A percentile compares a stretch with the other conserved stretches of the same genome.
Evolutionary conservation across 1,140 invertebrate species (phyloP).

Genomic region (Acromyrmex charruanus): DNA sequence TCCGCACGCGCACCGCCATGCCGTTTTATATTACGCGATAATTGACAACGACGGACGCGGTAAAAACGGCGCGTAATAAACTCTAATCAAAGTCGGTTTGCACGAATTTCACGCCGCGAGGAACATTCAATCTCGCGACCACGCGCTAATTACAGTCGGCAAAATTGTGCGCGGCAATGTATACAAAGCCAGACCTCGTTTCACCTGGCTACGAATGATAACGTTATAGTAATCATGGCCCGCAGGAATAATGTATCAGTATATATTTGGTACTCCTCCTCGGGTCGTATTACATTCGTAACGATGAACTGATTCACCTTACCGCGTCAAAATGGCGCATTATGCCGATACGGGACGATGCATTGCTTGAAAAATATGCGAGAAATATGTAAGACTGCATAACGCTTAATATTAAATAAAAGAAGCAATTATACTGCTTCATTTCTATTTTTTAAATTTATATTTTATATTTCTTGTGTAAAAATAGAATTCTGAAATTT

Average conservation of each 20-base stretch:
- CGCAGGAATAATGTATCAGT: constrained; percentile 4
- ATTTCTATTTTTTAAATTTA: too few relatives aligned
- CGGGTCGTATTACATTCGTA: constrained; percentile 8
- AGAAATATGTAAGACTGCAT: not conserved
- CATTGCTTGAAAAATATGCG: not conserved
- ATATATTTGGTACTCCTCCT: not conserved
- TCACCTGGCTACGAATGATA: constrained; percentile 44
- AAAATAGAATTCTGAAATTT: too few relatives aligned
- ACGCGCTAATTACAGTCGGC: constrained; percentile 42
- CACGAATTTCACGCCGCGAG: constrained; percentile 52
- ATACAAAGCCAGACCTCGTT: constrained; percentile 30
- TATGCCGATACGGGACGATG: not conserved
- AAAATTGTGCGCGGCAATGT: constrained; percentile 35
- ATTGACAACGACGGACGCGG: constrained; percentile 48
- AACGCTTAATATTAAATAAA: not conserved
- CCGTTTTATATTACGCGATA: constrained; percentile 58
- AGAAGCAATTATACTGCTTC: too few relatives aligned
- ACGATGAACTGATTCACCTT: constrained; percentile 23
- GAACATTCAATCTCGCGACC: constrained; percentile 50
- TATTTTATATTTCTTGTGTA: too few relatives aligned
- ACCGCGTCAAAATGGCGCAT: not conserved
- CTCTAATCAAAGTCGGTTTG: constrained; percentile 63
- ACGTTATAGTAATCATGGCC: constrained; percentile 50
- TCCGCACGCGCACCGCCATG: constrained; percentile 21
- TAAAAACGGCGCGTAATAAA: constrained; percentile 58